Evolutionary conservation across 2,888 invertebrate species (phyloP), one percentile per base, ranked within the genome.

Genomic region (Gerosis bhagava): DNA sequence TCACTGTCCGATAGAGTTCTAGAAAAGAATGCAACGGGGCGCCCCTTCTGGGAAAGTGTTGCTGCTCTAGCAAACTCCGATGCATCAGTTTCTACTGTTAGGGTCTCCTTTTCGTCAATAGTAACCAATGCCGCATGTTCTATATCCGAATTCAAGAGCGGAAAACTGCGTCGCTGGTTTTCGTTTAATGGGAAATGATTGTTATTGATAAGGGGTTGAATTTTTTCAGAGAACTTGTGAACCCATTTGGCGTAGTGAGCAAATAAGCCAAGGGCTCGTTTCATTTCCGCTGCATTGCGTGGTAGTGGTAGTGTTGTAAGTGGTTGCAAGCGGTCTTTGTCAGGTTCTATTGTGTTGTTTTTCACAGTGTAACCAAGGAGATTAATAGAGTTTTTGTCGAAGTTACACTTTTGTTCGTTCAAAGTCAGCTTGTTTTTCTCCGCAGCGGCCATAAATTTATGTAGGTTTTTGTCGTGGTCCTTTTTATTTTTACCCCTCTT

Each of bases 401-500:
- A 29, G 5, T 13, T 29, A n/a, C 29, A 29, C 16, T 29, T 29
- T n/a, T n/a, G n/a, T n/a, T n/a, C n/a, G n/a, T n/a, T n/a, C n/a
- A n/a, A n/a, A n/a, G n/a, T n/a, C n/a, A n/a, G n/a, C n/a, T n/a
- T n/a, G n/a, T n/a, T n/a, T n/a, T n/a, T n/a, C n/a, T n/a, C n/a
- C n/a, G n/a, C n/a, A n/a, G n/a, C n/a, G n/a, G n/a, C n/a, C n/a
- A n/a, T n/a, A n/a, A n/a, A n/a, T n/a, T n/a, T n/a, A n/a, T n/a
- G n/a, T n/a, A n/a, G n/a, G n/a, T n/a, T n/a, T n/a, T n/a, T n/a
- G n/a, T n/a, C n/a, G 22, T 80, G 75, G 0, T 82, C 83, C 53
- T 86, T 84, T 3, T 69, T 70, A 22, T 77, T 80, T 57, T 87
- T 89, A 8, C 73, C 73, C 55, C 84, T 86, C 56, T 82, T 88